These are phyloP conservation scores for Delphinapterus leucas DNA, from an alignment of 2,113 vertebrate genomes.

Conservation along the genomic window DNA sequence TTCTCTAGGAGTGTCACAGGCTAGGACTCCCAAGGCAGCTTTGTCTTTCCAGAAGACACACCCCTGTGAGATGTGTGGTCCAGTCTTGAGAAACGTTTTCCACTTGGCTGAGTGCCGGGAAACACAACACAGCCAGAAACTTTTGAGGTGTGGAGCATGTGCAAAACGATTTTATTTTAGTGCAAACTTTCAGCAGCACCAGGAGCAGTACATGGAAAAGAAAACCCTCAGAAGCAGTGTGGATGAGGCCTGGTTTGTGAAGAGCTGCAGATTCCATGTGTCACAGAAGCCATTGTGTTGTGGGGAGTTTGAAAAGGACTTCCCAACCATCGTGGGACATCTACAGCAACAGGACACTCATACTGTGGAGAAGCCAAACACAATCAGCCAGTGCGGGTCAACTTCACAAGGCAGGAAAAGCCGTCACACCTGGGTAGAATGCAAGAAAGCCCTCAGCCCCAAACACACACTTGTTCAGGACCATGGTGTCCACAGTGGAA, in stretches of 20 bases:
- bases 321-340: background rate
- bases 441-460: background rate
- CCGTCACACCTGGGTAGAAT: background rate
- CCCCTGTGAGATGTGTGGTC: background rate
- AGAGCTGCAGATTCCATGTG: background rate
- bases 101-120: background rate
- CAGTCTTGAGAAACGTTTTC: background rate
- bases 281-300: background rate
- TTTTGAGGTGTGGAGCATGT: background rate
- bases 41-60: background rate
- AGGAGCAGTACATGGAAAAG: background rate
- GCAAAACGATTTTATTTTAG: background rate
- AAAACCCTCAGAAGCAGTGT: background rate
- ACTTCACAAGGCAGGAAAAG: background rate
- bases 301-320: background rate
- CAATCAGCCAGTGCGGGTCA: background rate
- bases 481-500: background rate
- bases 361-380: background rate
- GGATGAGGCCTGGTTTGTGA: background rate
- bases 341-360: background rate
- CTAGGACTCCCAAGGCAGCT: background rate
- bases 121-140: background rate
- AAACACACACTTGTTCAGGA: background rate
- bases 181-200: background rate
- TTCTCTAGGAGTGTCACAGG: background rate